A percentile compares a stretch with the other conserved stretches of the same genome.
These are phyloP conservation scores for Junonia oenone DNA, from an alignment of 2,888 invertebrate species.

Conservation along the genomic window DNA sequence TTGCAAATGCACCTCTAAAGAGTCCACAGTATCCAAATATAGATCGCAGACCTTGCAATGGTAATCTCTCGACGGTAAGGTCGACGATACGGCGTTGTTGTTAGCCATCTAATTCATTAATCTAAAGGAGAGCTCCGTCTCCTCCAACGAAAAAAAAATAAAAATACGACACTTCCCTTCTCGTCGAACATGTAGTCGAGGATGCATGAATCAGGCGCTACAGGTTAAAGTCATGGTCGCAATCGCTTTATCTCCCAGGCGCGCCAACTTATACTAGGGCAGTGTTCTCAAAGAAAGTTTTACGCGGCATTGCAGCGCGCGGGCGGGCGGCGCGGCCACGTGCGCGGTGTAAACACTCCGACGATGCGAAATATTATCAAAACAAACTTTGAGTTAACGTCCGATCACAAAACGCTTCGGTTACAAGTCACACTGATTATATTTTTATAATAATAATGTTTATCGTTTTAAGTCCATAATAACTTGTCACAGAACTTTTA, in stretches of 20 bases:
- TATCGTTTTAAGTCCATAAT: slow-evolving; percentile 34
- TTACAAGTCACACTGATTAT: slow-evolving; percentile 16
- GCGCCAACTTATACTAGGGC: slow-evolving; percentile 54
- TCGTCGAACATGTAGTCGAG: slow-evolving; percentile 67
- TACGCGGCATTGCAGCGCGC: slow-evolving; percentile 71
- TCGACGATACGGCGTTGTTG: slow-evolving; percentile 75
- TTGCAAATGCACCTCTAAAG: slow-evolving; percentile 88
- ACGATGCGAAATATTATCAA: slow-evolving; percentile 24
- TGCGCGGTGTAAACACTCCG: slow-evolving; percentile 68
- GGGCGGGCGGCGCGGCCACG: slow-evolving; percentile 61
- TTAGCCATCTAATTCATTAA: slow-evolving; percentile 78
- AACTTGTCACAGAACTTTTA: slow-evolving; percentile 40
- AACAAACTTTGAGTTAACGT: slow-evolving; percentile 32
- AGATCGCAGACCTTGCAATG: slow-evolving; percentile 88
- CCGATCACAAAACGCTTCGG: slow-evolving; percentile 19
- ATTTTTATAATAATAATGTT: slow-evolving; percentile 45
- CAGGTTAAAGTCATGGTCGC: slow-evolving; percentile 65
- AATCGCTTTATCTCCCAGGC: slow-evolving; percentile 48
- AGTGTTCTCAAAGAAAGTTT: slow-evolving; percentile 71
- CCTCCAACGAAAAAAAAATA: slow-evolving; percentile 76
- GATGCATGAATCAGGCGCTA: slow-evolving; percentile 55
- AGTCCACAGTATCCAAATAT: slow-evolving; percentile 86
- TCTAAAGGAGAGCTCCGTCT: slow-evolving; percentile 69
- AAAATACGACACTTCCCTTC: slow-evolving; percentile 63
- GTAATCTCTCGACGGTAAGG: slow-evolving; percentile 80